Conservation (phyloP, 2,888 invertebrate genomes). For the Parnassius glacialis region DNA sequence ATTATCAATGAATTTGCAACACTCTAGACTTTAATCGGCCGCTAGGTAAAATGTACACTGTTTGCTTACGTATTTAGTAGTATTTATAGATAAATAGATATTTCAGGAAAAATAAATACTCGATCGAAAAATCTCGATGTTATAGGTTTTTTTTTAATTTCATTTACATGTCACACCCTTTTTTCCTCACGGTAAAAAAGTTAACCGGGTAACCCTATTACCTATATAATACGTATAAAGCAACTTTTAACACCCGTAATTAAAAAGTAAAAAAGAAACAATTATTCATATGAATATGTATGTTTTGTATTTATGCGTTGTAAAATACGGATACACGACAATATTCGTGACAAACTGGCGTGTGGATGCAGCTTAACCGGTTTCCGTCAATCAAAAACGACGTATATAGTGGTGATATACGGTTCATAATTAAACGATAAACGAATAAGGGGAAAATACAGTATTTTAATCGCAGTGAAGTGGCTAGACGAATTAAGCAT, state of each 20-base stretch:
- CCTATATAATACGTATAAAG: background rate
- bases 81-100: no score
- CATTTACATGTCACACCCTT: no score
- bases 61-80: no score
- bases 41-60: no score
- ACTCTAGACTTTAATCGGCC: no score
- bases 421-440: constrained; percentile 37
- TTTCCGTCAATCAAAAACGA: constrained; percentile 30
- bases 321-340: constrained; percentile 67
- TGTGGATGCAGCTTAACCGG: constrained; percentile 42
- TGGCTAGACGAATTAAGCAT: constrained; percentile 31
- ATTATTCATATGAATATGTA: constrained; percentile 27
- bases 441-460: constrained; percentile 34
- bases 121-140: no score
- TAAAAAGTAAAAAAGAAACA: constrained; percentile 25
- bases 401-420: constrained; percentile 35
- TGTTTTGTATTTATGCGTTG: constrained; percentile 31
- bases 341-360: constrained; percentile 66
- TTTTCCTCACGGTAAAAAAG: no score
- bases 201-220: no score
- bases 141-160: no score
- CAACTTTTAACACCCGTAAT: constrained; percentile 18
- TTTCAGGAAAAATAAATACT: no score
- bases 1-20: no score
- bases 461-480: constrained; percentile 29